These are phyloP conservation scores for Dolomedes plantarius DNA, from an alignment of 2,888 invertebrate genomes.

Conservation along the genomic window DNA sequence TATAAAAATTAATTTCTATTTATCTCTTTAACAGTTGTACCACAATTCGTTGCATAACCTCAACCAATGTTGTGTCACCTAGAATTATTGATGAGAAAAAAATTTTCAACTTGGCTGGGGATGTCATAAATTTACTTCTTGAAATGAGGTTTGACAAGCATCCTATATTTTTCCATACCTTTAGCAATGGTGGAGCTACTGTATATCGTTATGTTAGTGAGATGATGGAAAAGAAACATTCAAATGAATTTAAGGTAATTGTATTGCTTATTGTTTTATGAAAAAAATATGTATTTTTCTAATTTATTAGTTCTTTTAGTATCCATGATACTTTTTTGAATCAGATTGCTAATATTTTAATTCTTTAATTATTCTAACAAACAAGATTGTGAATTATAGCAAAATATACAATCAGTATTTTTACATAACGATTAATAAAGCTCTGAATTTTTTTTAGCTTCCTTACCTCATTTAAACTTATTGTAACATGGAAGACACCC, in stretches of 20 bases:
- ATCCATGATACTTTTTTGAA: no score
- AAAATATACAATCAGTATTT: no score
- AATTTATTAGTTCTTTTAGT: no score
- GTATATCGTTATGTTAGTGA: constrained; percentile 83
- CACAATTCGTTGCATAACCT: constrained; percentile 84
- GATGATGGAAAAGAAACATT: constrained; percentile 77
- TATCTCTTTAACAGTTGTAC: constrained; percentile 81
- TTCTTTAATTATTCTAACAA: no score
- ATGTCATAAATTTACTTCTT: constrained; percentile 82
- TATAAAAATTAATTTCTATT: neutral
- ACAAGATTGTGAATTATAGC: no score
- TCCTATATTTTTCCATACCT: constrained; percentile 85
- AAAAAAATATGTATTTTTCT: no score
- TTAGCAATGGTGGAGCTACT: constrained; percentile 86
- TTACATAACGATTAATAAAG: no score
- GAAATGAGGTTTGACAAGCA: constrained; percentile 84
- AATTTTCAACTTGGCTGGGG: constrained; percentile 81
- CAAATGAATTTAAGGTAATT: constrained; percentile 50
- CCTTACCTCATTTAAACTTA: no score
- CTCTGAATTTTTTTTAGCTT: no score
- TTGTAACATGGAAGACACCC: no score
- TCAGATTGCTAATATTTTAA: no score
- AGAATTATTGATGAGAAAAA: constrained; percentile 77
- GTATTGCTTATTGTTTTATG: no score
- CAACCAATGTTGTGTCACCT: constrained; percentile 78